Evolutionary conservation across 2,113 vertebrate genomes (phyloP).

Genomic region (Lagopus muta): DNA sequence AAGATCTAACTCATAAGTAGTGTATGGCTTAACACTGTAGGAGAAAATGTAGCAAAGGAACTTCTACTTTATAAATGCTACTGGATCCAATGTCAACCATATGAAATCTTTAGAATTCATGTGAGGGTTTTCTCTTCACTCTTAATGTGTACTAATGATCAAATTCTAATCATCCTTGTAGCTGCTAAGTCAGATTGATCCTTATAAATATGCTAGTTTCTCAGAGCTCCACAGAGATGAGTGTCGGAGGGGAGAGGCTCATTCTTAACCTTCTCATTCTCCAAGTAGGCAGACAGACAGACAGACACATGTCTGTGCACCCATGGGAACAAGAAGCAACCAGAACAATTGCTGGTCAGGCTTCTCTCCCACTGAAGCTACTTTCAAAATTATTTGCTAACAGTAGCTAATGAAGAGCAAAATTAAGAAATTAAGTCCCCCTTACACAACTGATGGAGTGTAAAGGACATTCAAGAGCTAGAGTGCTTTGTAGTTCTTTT

Average conservation of each 20-base stretch:
- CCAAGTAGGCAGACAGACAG: neutral
- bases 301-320: neutral
- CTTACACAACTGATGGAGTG: neutral
- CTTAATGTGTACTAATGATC: neutral
- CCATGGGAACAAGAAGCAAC: neutral
- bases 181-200: neutral
- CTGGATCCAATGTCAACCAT: neutral
- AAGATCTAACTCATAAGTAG: neutral
- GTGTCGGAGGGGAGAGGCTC: neutral
- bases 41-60: neutral
- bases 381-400: conserved; percentile 6
- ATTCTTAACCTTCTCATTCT: neutral
- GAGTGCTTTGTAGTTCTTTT: neutral
- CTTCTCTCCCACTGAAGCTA: neutral
- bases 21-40: neutral
- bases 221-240: neutral
- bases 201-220: neutral
- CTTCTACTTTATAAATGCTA: neutral
- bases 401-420: neutral
- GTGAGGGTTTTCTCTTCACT: neutral
- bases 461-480: neutral
- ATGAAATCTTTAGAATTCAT: neutral
- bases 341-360: neutral
- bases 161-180: neutral
- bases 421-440: neutral